Percentiles rank a stretch among this genome's conserved stretches.
Evolutionary conservation across 2,113 vertebrate species (phyloP).

Genomic region (Erpornis zantholeuca): DNA sequence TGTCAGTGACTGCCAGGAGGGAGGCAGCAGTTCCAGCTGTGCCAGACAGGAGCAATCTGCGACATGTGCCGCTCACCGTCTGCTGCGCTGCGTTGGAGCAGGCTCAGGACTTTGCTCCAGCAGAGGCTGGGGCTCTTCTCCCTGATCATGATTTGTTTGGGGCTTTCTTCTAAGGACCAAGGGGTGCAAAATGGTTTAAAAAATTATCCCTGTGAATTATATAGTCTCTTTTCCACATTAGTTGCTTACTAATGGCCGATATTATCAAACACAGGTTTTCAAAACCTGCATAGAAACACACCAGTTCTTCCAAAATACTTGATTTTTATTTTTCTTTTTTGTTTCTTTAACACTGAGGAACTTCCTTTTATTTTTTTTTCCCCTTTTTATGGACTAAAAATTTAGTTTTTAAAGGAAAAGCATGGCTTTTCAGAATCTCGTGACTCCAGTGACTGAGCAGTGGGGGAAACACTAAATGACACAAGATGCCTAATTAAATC

Average conservation of each 20-base stretch:
- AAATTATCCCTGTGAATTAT: background rate
- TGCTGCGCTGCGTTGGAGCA: background rate
- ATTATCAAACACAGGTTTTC: background rate
- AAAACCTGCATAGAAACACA: background rate
- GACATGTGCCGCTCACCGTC: accelerated
- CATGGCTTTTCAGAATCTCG: background rate
- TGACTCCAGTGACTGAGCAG: background rate
- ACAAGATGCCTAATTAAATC: conserved; percentile 20
- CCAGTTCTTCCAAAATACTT: background rate
- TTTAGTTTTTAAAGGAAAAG: background rate
- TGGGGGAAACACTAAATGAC: background rate
- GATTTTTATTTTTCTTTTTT: background rate
- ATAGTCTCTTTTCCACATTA: background rate
- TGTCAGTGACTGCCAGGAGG: background rate
- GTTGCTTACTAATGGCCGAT: background rate
- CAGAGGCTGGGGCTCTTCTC: background rate
- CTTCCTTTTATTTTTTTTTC: background rate
- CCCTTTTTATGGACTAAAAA: background rate
- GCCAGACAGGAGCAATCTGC: background rate
- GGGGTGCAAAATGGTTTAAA: background rate
- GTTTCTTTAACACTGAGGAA: background rate
- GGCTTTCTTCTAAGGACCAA: background rate
- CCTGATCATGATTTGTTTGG: background rate
- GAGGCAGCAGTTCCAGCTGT: background rate
- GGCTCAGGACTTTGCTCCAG: background rate